Evolutionary conservation across 2,888 invertebrate species (phyloP).

Genomic region (Glaucopsyche alexis): DNA sequence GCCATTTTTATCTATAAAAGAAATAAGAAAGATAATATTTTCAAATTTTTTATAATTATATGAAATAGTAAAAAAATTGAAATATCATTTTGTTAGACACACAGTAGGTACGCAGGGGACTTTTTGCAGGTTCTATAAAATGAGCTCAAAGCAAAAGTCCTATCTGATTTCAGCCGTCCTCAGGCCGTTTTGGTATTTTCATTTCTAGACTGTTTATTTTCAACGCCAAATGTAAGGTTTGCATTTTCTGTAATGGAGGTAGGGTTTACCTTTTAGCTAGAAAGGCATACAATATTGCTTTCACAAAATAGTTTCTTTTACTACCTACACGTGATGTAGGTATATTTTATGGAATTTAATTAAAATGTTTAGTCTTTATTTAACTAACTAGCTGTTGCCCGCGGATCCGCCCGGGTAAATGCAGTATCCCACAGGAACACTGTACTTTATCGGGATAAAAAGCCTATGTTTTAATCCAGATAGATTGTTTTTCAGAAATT

Average conservation of each 20-base stretch:
- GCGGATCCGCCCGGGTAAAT: too few relatives aligned
- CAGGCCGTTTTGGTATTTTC: conserved; percentile 4
- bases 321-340: neutral
- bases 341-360: neutral
- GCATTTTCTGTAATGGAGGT: neutral
- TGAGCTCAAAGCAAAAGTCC: conserved; percentile 7
- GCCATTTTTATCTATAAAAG: too few relatives aligned
- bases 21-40: too few relatives aligned
- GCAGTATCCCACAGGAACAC: too few relatives aligned
- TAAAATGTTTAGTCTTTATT: too few relatives aligned
- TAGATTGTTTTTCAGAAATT: too few relatives aligned
- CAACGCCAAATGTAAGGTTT: neutral
- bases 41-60: too few relatives aligned
- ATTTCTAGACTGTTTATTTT: neutral
- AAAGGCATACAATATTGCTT: neutral
- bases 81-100: neutral
- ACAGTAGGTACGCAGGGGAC: neutral
- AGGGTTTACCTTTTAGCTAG: neutral
- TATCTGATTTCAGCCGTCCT: conserved; percentile 15
- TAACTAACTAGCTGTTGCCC: too few relatives aligned
- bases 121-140: neutral
- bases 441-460: too few relatives aligned
- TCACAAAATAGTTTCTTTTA: neutral
- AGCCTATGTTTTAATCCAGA: too few relatives aligned
- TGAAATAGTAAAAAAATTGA: too few relatives aligned